Evolutionary conservation across 2,888 invertebrate species (phyloP), one percentile per base, ranked within the genome.

Genomic region (Andrena minutula): DNA sequence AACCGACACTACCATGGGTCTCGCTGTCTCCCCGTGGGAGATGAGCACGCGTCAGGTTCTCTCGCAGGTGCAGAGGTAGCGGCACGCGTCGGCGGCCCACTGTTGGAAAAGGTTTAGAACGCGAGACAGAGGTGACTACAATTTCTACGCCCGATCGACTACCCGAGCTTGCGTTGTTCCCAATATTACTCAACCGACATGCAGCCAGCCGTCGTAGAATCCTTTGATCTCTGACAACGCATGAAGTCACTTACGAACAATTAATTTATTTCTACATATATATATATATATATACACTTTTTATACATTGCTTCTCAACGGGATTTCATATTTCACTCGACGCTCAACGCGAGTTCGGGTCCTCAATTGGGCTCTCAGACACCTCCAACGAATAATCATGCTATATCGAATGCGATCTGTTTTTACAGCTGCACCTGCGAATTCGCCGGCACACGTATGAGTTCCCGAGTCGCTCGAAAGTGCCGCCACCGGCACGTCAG

Each of bases 31-130:
- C 78, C 72, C 72, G 76, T 65, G 69, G 71, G 70, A 66, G 60
- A 65, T 26, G 64, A 73, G 72, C 58, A 78, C 75, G 73, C 61
- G 68, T 82, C 79, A 82, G 80, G n/a, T n/a, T n/a, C 51, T 79
- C 75, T 83, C 87, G 83, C 81, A 87, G 87, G 87, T 87, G 87
- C 79, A 87, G 85, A 56, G 49, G 60, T 30, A 53, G 30, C 61
- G 66, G 71, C 51, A 63, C 41, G 51, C 75, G 56, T 56, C 70
- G 53, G 51, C 47, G 77, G 49, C 58, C 47, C 65, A 58, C 28
- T 1, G 41, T 47, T 32, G 61, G 41, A 64, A 53, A 60, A 41
- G 28, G 23, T 53, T 72, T 76, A 35, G 49, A 56, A 72, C 16
- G 47, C 23, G 56, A 60, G 32, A 70, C 35, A 26, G 28, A 75